Percentiles rank a stretch among this genome's conserved stretches.
These are phyloP conservation scores for Dione juno DNA, from an alignment of 2,888 invertebrate genomes.

Conservation along the genomic window DNA sequence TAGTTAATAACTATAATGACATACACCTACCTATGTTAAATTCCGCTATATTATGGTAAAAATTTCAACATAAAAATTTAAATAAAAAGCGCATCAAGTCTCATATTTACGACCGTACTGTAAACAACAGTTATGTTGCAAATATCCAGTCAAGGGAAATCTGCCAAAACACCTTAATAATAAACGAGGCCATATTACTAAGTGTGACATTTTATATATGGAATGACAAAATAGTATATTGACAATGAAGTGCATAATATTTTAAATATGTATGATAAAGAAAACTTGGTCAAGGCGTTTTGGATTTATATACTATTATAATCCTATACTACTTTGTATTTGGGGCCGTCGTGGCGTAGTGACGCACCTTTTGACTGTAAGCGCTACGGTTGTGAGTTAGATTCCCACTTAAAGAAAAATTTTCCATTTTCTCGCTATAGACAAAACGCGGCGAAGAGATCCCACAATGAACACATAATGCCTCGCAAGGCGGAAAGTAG, in stretches of 20 bases:
- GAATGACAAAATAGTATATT: neutral
- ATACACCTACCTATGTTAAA: too few relatives aligned
- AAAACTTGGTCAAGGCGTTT: constrained; percentile 9
- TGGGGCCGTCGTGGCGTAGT: too few relatives aligned
- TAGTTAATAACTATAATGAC: too few relatives aligned
- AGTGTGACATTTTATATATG: constrained; percentile 2
- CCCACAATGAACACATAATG: too few relatives aligned
- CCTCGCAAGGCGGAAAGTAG: too few relatives aligned
- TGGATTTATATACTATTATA: neutral
- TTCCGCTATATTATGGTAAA: too few relatives aligned
- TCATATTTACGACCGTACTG: neutral
- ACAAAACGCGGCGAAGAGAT: too few relatives aligned
- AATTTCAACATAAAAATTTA: neutral
- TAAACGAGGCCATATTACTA: constrained; percentile 1
- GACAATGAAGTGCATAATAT: neutral
- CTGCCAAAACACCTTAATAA: neutral
- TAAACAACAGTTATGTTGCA: neutral
- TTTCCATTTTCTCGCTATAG: too few relatives aligned
- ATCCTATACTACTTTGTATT: too few relatives aligned
- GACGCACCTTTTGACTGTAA: too few relatives aligned
- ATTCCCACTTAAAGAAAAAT: too few relatives aligned
- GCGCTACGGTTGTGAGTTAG: too few relatives aligned
- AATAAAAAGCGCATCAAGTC: neutral
- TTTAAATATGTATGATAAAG: neutral
- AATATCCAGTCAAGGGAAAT: neutral